Evolutionary conservation across 1,140 invertebrate species (phyloP).

Genomic region (Eubasilissa regina): DNA sequence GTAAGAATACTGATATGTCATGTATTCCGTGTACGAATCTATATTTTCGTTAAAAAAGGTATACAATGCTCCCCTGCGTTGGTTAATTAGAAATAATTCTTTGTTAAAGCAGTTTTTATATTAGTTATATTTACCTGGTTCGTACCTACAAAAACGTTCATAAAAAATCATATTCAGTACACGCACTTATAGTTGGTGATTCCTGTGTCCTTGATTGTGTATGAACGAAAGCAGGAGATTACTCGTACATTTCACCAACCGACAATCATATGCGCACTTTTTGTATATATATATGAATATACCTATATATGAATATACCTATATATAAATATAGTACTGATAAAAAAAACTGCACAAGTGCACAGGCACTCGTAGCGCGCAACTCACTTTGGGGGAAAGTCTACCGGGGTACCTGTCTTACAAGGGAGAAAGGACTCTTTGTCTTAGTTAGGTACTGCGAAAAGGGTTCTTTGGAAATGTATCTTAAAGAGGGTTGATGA

Average conservation of each 20-base stretch:
- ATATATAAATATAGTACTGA: slow-evolving; percentile 12
- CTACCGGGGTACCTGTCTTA: slow-evolving; percentile 57
- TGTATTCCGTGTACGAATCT: too few species aligned
- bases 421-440: slow-evolving; percentile 60
- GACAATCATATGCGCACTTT: slow-evolving; percentile 57
- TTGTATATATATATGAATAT: slow-evolving; percentile 30
- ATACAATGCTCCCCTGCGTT: too few species aligned
- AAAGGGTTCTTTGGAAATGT: slow-evolving; percentile 61
- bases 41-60: too few species aligned
- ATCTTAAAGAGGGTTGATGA: slow-evolving; percentile 59
- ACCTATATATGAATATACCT: not conserved
- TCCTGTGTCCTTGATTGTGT: slow-evolving; percentile 20
- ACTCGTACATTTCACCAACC: slow-evolving; percentile 12
- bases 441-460: slow-evolving; percentile 57
- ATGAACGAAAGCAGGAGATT: slow-evolving; percentile 17
- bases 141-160: too few species aligned
- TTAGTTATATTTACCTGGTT: too few species aligned
- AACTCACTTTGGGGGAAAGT: slow-evolving; percentile 56
- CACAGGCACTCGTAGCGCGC: slow-evolving; percentile 52
- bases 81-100: too few species aligned
- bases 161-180: too few species aligned
- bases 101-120: too few species aligned
- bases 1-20: too few species aligned
- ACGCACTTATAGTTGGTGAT: slow-evolving; percentile 18
- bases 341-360: slow-evolving; percentile 55